Evolutionary conservation across 2,797 vertebrate genomes (phyloP).

Genomic region (Pristis pectinata): DNA sequence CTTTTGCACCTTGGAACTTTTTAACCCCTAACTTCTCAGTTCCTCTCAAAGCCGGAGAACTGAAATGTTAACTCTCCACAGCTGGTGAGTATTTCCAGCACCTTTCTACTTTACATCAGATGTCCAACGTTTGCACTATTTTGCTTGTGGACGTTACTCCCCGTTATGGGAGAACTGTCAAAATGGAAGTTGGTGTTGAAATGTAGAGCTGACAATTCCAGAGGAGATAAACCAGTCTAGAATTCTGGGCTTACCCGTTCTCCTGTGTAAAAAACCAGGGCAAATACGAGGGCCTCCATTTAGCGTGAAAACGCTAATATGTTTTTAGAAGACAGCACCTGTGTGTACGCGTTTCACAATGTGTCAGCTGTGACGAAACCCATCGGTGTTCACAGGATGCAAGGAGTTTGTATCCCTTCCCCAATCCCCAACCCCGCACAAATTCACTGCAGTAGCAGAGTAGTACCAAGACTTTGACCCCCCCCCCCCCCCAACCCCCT

Average conservation of each 20-base stretch:
- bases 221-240: background rate
- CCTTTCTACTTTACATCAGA: too few species aligned
- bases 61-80: too few species aligned
- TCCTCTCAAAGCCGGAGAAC: too few species aligned
- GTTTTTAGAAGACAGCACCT: background rate
- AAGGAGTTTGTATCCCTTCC: background rate
- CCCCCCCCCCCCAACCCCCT: background rate
- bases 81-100: too few species aligned
- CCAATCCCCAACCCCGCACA: background rate
- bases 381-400: background rate
- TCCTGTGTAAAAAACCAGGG: background rate
- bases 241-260: background rate
- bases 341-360: background rate
- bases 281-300: background rate
- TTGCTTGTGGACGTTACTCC: too few species aligned
- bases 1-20: too few species aligned
- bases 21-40: too few species aligned
- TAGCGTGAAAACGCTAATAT: background rate
- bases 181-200: background rate
- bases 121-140: too few species aligned
- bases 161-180: background rate
- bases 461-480: background rate
- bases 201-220: background rate
- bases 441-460: constrained; percentile 41
- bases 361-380: background rate